Evolutionary conservation across 1,140 invertebrate genomes (phyloP), one percentile per base, ranked within the genome.

Genomic region (Drosophila sulfurigaster): DNA sequence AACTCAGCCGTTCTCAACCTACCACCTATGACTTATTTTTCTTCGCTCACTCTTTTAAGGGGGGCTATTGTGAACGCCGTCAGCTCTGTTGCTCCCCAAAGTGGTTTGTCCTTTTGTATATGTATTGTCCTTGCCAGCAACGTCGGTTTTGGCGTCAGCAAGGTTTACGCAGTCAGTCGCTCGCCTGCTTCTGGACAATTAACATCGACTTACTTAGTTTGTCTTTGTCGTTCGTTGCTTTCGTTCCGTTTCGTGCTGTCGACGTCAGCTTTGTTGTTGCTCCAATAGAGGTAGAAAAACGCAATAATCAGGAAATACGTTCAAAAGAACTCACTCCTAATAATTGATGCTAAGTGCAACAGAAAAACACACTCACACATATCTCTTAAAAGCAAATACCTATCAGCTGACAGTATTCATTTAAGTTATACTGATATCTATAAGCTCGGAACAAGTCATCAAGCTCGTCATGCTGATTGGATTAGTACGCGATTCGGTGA

Each of bases 401-500:
- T 49, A 64, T 46, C 63, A 56, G 66, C 60, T 30, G 13, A 32
- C 32, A 45, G 35, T 41, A 60, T 52, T 32, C 69, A 48, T 20
- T 46, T 64, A 11, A 16, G 62, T 6, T 16, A 16, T 64, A 68
- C n/a, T 43, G n/a, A 15, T 59, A 58, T 48, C 51, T 43, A 59
- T 68, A 51, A 69, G n/a, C 3, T 32, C 30, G 5, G 49, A 43
- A 67, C 20, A 54, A 58, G 7, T 20, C 11, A 57, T 60, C 51
- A 59, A n/a, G 20, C 10, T 46, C 85, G 93, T 93, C 93, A 97
- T 97, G 96, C 93, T 97, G 93, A 96, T 97, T 94, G 96, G 95
- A 93, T 94, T 97, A 86, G 96, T 97, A 91, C 95, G 96, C 92
- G 96, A 97, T 93, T 97, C 96, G 82, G 96, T 97, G 92, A 94